Percentiles rank a stretch among this genome's conserved stretches.
phyloP scores from a whole-genome alignment of 2,888 invertebrate genomes.

The Agriopis leucophaearia region DNA sequence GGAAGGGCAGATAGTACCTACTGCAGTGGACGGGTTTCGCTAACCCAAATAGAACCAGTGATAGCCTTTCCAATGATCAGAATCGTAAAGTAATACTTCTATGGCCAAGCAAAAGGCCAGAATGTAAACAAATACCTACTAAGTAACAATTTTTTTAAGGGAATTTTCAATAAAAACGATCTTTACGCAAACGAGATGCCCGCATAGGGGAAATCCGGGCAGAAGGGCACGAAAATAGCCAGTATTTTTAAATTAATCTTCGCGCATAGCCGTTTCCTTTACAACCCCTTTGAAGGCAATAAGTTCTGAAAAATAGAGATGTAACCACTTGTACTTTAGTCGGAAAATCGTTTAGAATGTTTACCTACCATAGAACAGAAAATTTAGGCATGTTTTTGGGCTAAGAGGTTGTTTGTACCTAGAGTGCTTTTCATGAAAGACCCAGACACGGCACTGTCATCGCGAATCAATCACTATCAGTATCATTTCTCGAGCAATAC shows the following conservation, averaged over 20 bases:
- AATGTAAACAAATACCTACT: slow-evolving; percentile 7
- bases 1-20: too few relatives aligned
- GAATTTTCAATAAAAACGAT: slow-evolving; percentile 30
- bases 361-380: too few relatives aligned
- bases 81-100: not conserved
- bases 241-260: slow-evolving; percentile 42
- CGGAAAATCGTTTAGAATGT: not conserved
- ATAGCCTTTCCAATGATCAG: too few relatives aligned
- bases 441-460: too few relatives aligned
- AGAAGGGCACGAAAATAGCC: slow-evolving; percentile 35
- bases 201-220: slow-evolving; percentile 29
- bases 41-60: not conserved
- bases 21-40: too few relatives aligned
- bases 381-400: too few relatives aligned
- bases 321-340: not conserved
- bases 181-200: slow-evolving; percentile 26
- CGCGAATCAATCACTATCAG: too few relatives aligned
- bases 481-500: too few relatives aligned
- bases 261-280: slow-evolving; percentile 39
- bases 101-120: not conserved
- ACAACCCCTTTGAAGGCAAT: slow-evolving; percentile 45
- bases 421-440: too few relatives aligned
- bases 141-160: slow-evolving; percentile 18
- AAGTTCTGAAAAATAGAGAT: slow-evolving; percentile 38
- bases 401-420: too few relatives aligned